A percentile compares a stretch with the other conserved stretches of the same genome.
Evolutionary conservation across 2,113 vertebrate species (phyloP).

Genomic region (Tylochromis polylepis): DNA sequence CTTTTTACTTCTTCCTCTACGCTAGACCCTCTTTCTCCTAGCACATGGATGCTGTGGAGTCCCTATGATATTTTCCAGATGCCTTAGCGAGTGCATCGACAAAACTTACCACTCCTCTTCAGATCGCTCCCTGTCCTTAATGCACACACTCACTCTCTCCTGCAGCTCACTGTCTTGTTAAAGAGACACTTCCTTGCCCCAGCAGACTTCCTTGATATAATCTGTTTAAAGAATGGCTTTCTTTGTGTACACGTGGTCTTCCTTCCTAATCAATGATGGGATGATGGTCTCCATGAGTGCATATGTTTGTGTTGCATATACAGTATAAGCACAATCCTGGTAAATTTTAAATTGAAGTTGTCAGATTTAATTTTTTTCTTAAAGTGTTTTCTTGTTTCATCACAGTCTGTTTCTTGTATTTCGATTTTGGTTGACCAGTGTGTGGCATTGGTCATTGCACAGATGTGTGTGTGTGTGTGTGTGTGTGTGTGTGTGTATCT

Average conservation of each 20-base stretch:
- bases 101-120: slow-evolving; percentile 35
- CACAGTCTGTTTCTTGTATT: not conserved
- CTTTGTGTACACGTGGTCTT: slow-evolving; percentile 11
- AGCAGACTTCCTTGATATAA: slow-evolving; percentile 47
- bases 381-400: not conserved
- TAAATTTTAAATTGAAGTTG: not conserved
- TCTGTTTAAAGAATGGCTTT: slow-evolving; percentile 42
- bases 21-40: slow-evolving; percentile 43
- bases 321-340: not conserved
- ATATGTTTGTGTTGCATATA: not conserved
- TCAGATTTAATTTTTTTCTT: not conserved
- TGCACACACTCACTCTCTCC: slow-evolving; percentile 18
- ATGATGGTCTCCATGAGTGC: not conserved
- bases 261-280: not conserved
- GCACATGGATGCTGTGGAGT: slow-evolving; percentile 65
- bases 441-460: not conserved
- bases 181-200: slow-evolving; percentile 60
- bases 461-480: not conserved
- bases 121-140: not conserved
- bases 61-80: slow-evolving; percentile 74
- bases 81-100: slow-evolving; percentile 49
- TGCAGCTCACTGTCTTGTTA: slow-evolving; percentile 53
- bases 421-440: not conserved
- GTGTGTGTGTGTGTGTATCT: not conserved
- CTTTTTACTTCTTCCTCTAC: slow-evolving; percentile 31